Conservation (phyloP, 2,797 vertebrate species). For the Catostomus latipinnis region DNA sequence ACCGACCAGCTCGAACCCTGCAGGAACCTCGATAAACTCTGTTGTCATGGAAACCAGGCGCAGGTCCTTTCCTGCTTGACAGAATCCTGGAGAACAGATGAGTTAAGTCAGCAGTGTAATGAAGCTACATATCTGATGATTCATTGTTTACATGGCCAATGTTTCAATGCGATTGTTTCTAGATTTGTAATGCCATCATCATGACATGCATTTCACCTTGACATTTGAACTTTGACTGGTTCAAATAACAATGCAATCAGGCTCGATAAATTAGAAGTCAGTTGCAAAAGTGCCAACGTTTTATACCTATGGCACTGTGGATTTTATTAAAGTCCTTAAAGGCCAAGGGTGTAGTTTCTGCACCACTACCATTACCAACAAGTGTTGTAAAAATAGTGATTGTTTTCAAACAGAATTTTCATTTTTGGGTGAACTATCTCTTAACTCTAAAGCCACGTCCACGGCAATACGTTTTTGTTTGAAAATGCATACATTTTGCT, state of each 20-base stretch:
- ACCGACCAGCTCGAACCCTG: constrained; percentile 93
- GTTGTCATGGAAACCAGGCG: constrained; percentile 92
- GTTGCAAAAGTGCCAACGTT: no score
- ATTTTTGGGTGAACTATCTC: no score
- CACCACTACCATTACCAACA: no score
- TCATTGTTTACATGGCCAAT: not conserved
- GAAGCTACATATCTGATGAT: not conserved
- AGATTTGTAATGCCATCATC: not conserved
- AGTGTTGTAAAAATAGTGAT: no score
- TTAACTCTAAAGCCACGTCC: no score
- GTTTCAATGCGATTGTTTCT: not conserved
- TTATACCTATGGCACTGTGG: no score
- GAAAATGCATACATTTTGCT: no score
- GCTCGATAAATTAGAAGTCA: not conserved
- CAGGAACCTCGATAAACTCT: constrained; percentile 90
- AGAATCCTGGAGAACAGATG: constrained; percentile 84
- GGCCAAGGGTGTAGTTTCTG: no score
- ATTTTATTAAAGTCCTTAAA: no score
- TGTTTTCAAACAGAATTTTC: no score
- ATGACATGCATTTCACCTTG: not conserved
- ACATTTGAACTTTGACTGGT: not conserved
- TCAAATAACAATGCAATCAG: no score
- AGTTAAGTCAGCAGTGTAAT: constrained; percentile 1
- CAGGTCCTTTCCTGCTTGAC: constrained; percentile 98
- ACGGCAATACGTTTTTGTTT: no score